Base-by-base conservation (phyloP, 1,140 invertebrate genomes). In the Saccostrea cuccullata region DNA sequence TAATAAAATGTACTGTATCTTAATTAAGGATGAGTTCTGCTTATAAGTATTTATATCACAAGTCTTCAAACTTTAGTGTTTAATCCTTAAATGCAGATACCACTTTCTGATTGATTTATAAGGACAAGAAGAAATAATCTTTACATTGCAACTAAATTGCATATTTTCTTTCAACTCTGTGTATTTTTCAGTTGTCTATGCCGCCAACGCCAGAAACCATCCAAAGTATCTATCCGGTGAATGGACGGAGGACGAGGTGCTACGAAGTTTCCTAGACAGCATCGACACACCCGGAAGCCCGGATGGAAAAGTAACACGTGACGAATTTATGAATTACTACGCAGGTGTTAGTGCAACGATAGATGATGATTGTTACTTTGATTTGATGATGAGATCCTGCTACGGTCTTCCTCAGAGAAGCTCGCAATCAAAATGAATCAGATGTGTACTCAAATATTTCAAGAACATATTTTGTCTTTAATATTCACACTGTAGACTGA, bases 261-360 rank as follows among this genome's bases (percentile, higher is more conserved):
- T 99, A 87, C 97, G 96, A 36, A 97, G 97, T 93, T 99, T 99
- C 94, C 95, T 99, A n/a, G 96, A 96, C 26, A 98, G 97, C 93
- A 98, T 99, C 93, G 98, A 99, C 94, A 93, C 93, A 0, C 93
- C 93, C 12, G 93, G 91, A 70, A 88, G 89, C 88, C 91, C 91
- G 11, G 94, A 94, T 89, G 94, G 94, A 23, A 90, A 91, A 70
- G 93, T 87, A 93, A 99, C 98, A 0, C 96, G 97, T 87, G 98
- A 99, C 91, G 98, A 99, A 95, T 99, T 99, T 93, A 95, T 98
- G 93, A 98, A 99, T 94, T 99, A 99, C 94, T 99, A 99, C 95
- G 96, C 97, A 83, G 98, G 97, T 0, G 97, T 99, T 58, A 98
- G 98, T 94, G 97, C 98, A 13, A 98, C 98, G 1, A 98, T 99